Percentiles rank a stretch among this genome's conserved stretches.
Evolutionary conservation across 2,797 vertebrate species (phyloP).

Genomic region (Siniperca undulata): DNA sequence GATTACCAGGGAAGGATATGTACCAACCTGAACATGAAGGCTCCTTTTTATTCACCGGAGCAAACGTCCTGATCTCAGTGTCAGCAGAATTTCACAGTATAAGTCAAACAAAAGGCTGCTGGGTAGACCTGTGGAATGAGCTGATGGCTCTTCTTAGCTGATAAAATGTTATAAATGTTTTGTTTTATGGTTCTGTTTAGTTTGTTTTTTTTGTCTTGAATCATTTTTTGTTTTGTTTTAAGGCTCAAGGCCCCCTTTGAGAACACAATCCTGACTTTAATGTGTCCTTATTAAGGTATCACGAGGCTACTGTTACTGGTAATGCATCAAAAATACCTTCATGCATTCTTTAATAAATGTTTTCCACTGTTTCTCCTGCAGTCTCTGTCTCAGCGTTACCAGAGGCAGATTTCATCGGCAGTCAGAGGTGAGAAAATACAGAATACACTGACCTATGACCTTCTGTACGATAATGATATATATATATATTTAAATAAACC

Average conservation of each 20-base stretch:
- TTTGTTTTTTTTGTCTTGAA: not conserved
- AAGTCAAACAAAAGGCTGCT: constrained; percentile 23
- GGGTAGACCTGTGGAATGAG: not conserved
- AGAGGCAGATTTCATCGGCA: constrained; percentile 86
- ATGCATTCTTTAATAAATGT: not conserved
- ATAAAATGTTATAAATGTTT: too few relatives aligned
- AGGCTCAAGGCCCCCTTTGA: not conserved
- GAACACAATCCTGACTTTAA: not conserved
- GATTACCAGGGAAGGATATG: constrained; percentile 37
- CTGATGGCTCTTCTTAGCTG: not conserved
- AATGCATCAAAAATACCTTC: not conserved
- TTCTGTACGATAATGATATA: not conserved
- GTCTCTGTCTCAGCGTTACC: constrained; percentile 89
- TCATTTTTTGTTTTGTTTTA: not conserved
- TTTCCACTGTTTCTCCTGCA: constrained; percentile 74
- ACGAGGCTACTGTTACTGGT: too few relatives aligned
- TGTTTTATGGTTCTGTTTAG: too few relatives aligned
- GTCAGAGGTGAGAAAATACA: constrained; percentile 85
- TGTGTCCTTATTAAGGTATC: too few relatives aligned
- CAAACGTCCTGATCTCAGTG: constrained; percentile 31
- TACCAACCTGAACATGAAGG: constrained; percentile 31
- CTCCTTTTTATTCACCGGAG: constrained; percentile 24
- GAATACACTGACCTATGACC: not conserved
- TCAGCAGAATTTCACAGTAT: constrained; percentile 47
- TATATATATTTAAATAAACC: too few relatives aligned